A percentile compares a stretch with the other conserved stretches of the same genome.
Evolutionary conservation across 1,140 invertebrate genomes (phyloP).

Genomic region (Lucilia cuprina): DNA sequence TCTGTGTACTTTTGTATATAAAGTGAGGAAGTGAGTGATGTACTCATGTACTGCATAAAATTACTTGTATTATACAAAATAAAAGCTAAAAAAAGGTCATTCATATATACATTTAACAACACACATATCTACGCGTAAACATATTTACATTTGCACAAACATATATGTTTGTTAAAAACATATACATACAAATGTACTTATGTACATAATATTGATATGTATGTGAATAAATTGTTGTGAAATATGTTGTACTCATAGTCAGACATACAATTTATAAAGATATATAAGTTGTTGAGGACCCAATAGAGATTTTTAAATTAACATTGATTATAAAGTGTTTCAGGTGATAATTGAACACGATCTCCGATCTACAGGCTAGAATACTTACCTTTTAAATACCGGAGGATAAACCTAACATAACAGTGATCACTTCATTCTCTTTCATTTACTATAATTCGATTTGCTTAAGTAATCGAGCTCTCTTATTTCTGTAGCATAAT

Average conservation of each 20-base stretch:
- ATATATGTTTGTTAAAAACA: not conserved
- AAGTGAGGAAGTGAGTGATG: slow-evolving; percentile 13
- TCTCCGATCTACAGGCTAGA: too few relatives aligned
- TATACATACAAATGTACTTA: not conserved
- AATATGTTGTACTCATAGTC: not conserved
- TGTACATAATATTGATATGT: not conserved
- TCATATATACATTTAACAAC: not conserved
- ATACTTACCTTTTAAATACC: too few relatives aligned
- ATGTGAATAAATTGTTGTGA: not conserved
- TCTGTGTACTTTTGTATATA: not conserved
- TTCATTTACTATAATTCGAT: too few relatives aligned
- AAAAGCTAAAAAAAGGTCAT: not conserved
- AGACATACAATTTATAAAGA: not conserved
- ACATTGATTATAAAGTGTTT: not conserved
- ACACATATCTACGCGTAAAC: not conserved
- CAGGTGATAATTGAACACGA: too few relatives aligned
- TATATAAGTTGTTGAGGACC: not conserved
- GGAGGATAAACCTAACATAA: too few relatives aligned
- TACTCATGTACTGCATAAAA: slow-evolving; percentile 14
- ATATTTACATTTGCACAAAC: not conserved
- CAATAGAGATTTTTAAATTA: not conserved
- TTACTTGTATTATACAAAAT: not conserved
- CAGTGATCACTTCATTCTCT: too few relatives aligned
- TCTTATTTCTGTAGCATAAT: too few relatives aligned
- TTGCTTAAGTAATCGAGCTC: too few relatives aligned